These are phyloP conservation scores for Parnassius mnemosyne DNA, from an alignment of 2,888 invertebrate species.

Conservation along the genomic window DNA sequence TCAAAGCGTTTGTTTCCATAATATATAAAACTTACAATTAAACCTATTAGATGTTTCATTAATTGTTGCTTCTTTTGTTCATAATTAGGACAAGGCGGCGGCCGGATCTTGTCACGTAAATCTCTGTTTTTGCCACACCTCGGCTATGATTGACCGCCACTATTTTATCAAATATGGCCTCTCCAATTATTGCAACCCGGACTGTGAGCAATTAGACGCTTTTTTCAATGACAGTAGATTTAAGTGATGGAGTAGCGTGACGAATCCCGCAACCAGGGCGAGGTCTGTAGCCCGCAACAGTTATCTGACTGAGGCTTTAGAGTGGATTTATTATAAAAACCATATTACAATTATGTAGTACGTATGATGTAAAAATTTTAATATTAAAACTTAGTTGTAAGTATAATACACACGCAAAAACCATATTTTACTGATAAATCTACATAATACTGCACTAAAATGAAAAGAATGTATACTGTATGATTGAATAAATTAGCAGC, in stretches of 20 bases:
- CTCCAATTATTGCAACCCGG: conserved; percentile 10
- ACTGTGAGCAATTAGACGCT: conserved; percentile 9
- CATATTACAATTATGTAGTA: too few species aligned
- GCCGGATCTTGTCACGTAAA: neutral
- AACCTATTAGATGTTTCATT: conserved; percentile 3
- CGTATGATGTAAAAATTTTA: too few species aligned
- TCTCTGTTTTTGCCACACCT: conserved; percentile 6
- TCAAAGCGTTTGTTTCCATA: neutral
- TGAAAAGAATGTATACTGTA: too few species aligned
- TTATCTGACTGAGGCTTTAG: too few species aligned
- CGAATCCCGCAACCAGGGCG: neutral
- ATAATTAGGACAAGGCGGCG: neutral
- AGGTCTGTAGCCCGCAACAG: too few species aligned
- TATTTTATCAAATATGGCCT: conserved; percentile 10
- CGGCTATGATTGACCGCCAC: conserved; percentile 6
- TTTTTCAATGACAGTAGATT: conserved; percentile 10
- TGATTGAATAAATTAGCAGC: too few species aligned
- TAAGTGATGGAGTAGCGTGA: conserved; percentile 13
- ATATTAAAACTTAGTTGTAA: too few species aligned
- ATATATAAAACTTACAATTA: conserved; percentile 3
- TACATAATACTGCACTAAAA: too few species aligned
- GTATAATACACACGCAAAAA: too few species aligned
- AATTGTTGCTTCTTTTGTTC: conserved; percentile 1
- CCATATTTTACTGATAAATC: too few species aligned
- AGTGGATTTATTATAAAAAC: too few species aligned